Evolutionary conservation across 64 coral and sea anemone species (phyloP).

Genomic region (Montipora sp.): DNA sequence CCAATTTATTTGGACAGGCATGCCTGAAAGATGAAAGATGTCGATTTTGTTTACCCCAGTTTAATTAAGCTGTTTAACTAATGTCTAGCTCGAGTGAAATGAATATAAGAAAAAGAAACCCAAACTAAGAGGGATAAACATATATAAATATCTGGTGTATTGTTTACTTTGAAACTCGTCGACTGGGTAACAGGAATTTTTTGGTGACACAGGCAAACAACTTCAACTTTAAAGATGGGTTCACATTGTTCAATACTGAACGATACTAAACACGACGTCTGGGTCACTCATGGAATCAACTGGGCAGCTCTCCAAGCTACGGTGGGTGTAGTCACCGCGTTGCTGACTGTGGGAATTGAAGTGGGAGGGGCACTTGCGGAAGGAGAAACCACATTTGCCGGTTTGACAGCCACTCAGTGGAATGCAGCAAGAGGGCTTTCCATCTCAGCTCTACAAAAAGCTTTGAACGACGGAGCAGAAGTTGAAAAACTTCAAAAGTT

Average conservation of each 20-base stretch:
- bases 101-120: no score
- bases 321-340: neutral
- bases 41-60: no score
- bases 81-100: no score
- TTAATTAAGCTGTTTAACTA: no score
- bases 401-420: constrained; percentile 1
- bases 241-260: constrained; percentile 9
- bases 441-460: neutral
- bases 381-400: neutral
- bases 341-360: neutral
- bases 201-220: no score
- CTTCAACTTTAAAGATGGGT: constrained; percentile 13
- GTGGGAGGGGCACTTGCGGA: neutral
- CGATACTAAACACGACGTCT: constrained; percentile 31
- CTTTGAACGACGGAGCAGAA: neutral
- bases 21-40: no score
- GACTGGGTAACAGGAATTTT: no score
- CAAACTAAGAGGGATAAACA: no score
- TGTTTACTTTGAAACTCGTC: no score
- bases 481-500: neutral
- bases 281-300: constrained; percentile 28
- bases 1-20: no score
- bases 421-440: no score
- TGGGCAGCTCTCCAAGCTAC: neutral
- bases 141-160: no score